These are phyloP conservation scores for Phoeniculus purpureus DNA, from an alignment of 2,797 vertebrate genomes.

Conservation along the genomic window DNA sequence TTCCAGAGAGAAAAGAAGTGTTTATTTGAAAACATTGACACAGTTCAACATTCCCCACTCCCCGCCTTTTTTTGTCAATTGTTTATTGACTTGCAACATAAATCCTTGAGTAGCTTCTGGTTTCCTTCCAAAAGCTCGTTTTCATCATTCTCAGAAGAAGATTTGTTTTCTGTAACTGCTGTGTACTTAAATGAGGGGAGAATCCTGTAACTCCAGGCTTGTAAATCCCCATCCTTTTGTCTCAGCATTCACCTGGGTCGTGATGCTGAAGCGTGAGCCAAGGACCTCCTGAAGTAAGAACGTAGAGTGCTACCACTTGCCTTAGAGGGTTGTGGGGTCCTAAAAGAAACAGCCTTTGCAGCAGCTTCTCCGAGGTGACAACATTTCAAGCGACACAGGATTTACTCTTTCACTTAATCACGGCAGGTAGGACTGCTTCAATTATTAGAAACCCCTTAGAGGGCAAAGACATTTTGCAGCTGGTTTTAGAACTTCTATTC, in stretches of 20 bases:
- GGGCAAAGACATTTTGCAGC: not conserved
- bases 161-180: not conserved
- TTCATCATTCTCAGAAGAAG: not conserved
- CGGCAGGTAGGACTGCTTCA: not conserved
- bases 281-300: not conserved
- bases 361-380: not conserved
- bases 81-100: not conserved
- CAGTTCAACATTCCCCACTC: not conserved
- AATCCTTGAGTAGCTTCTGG: not conserved
- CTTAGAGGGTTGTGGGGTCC: not conserved
- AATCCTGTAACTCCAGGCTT: not conserved
- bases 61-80: not conserved
- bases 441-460: not conserved
- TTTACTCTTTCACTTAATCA: not conserved
- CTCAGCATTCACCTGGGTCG: not conserved
- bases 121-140: not conserved
- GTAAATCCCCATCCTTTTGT: not conserved
- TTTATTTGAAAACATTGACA: slow-evolving; percentile 12
- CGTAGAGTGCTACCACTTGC: fast-evolving
- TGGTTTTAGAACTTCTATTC: not conserved
- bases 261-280: not conserved
- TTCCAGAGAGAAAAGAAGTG: not conserved
- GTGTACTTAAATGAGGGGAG: not conserved
- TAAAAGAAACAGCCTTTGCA: not conserved
- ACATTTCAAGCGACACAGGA: not conserved